phyloP scores from a whole-genome alignment of 2,113 vertebrate genomes.

The Cnemophilus loriae region DNA sequence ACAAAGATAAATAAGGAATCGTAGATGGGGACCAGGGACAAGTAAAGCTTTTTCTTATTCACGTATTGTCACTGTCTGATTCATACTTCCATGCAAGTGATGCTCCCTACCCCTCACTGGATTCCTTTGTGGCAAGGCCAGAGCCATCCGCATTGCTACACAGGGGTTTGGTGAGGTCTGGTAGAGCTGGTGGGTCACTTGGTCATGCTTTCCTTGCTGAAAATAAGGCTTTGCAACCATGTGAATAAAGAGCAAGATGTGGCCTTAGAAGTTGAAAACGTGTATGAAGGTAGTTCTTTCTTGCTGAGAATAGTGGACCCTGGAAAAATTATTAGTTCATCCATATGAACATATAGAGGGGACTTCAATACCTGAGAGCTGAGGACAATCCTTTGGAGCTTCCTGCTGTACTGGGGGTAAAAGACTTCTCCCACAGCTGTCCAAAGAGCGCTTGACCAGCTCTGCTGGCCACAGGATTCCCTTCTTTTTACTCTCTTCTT shows the following conservation, averaged over 20 bases:
- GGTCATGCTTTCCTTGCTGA: background rate
- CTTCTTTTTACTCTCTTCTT: background rate
- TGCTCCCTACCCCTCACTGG: background rate
- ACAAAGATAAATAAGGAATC: background rate
- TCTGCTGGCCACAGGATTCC: background rate
- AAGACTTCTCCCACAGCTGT: background rate
- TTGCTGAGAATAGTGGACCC: background rate
- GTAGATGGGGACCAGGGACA: background rate
- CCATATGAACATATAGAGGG: rapidly evolving
- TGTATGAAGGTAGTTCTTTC: background rate
- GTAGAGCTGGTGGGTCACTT: background rate
- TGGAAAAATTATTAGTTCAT: background rate
- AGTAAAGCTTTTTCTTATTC: background rate
- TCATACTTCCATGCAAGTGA: background rate
- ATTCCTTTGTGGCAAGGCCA: background rate
- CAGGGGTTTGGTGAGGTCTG: background rate
- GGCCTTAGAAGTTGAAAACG: background rate
- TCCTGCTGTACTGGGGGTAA: background rate
- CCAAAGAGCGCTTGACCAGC: background rate
- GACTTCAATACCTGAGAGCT: background rate
- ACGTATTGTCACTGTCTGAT: background rate
- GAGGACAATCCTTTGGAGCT: background rate
- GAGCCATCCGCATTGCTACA: background rate
- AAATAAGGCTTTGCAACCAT: background rate
- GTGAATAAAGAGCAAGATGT: background rate